Percentiles rank a stretch among this genome's conserved stretches.
These are phyloP conservation scores for Torymus auratus DNA, from an alignment of 2,888 invertebrate genomes.

Conservation along the genomic window DNA sequence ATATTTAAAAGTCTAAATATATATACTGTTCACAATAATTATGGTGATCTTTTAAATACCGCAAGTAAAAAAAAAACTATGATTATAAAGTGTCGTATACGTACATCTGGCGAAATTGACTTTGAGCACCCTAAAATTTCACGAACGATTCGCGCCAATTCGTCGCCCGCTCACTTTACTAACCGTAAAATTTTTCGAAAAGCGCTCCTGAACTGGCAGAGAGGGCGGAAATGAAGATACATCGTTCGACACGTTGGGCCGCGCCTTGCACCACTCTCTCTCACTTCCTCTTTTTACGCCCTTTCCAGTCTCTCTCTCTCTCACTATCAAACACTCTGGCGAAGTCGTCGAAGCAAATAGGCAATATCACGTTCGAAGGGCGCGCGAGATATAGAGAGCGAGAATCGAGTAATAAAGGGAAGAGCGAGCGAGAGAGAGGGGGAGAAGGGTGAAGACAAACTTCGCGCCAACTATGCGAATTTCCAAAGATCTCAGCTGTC, in stretches of 20 bases:
- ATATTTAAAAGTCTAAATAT: too few relatives aligned
- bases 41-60: too few relatives aligned
- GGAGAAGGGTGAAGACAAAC: constrained; percentile 42
- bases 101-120: too few relatives aligned
- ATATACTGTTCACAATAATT: too few relatives aligned
- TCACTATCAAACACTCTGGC: background rate
- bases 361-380: constrained; percentile 40
- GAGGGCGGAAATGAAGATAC: constrained; percentile 19
- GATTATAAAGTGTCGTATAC: too few relatives aligned
- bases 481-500: constrained; percentile 7
- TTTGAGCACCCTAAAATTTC: too few relatives aligned
- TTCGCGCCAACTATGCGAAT: constrained; percentile 49
- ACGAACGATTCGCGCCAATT: too few relatives aligned
- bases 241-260: background rate
- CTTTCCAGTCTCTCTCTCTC: background rate
- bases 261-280: too few relatives aligned
- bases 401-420: constrained; percentile 46
- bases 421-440: constrained; percentile 25
- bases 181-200: too few relatives aligned
- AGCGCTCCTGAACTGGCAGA: background rate
- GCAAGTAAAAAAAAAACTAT: too few relatives aligned
- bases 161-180: too few relatives aligned
- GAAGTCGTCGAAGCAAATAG: constrained; percentile 26
- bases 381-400: background rate
- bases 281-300: background rate